Percentiles rank a stretch among this genome's conserved stretches.
These are phyloP conservation scores for Notolabrus celidotus DNA, from an alignment of 2,797 vertebrate species.

Conservation along the genomic window DNA sequence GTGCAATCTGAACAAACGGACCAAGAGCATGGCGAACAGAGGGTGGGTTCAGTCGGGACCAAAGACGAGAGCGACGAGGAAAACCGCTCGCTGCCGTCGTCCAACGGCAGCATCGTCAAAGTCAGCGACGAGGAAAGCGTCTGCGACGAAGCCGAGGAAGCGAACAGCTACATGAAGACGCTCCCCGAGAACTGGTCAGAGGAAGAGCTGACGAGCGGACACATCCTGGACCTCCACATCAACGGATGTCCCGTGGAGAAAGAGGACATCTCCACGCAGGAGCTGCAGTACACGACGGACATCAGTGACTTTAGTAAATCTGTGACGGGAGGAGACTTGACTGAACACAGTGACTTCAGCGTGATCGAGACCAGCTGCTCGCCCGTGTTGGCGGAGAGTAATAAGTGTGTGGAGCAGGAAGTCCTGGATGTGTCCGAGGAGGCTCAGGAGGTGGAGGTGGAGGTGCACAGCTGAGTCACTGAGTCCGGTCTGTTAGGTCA, in stretches of 20 bases:
- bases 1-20: slow-evolving; percentile 13
- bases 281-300: slow-evolving; percentile 6
- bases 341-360: slow-evolving; percentile 65
- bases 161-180: slow-evolving; percentile 27
- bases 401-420: slow-evolving; percentile 26
- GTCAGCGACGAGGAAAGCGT: slow-evolving; percentile 69
- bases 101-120: slow-evolving; percentile 68
- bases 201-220: slow-evolving; percentile 7
- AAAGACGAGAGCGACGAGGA: slow-evolving; percentile 35
- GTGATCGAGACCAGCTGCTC: slow-evolving; percentile 52
- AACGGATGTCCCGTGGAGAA: slow-evolving; percentile 40
- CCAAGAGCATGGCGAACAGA: slow-evolving; percentile 7
- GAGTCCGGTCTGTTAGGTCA: no score
- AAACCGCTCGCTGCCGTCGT: slow-evolving; percentile 50
- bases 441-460: slow-evolving; percentile 33
- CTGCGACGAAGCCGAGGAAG: slow-evolving; percentile 35
- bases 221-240: slow-evolving; percentile 47
- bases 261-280: slow-evolving; percentile 5
- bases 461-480: slow-evolving; percentile 32
- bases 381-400: slow-evolving; percentile 1
- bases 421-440: slow-evolving; percentile 40
- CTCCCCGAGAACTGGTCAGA: slow-evolving; percentile 42
- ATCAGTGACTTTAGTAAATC: slow-evolving; percentile 12
- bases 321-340: slow-evolving; percentile 31
- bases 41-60: background rate